phyloP scores from a whole-genome alignment of 2,888 invertebrate species.

The Scaptomyza caliginosa region DNA sequence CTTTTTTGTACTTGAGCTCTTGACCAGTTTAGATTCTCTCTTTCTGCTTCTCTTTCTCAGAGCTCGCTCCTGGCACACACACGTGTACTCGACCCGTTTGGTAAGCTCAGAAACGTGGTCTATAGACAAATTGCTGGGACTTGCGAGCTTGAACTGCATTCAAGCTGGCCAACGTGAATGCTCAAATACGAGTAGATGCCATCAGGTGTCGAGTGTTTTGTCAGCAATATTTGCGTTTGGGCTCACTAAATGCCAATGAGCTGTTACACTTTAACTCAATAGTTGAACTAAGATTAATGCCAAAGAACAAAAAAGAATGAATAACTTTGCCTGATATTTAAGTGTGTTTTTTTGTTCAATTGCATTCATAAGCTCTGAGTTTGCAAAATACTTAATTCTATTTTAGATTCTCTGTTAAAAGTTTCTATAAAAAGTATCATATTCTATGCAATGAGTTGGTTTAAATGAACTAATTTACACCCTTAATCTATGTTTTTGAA shows the following conservation, averaged over 20 bases:
- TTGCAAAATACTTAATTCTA: no score
- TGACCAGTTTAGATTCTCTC: conserved; percentile 49
- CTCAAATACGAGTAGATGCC: conserved; percentile 43
- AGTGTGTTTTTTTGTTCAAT: no score
- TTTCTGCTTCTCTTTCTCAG: conserved; percentile 10
- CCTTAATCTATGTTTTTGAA: no score
- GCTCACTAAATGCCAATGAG: conserved; percentile 49
- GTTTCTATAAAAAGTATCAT: no score
- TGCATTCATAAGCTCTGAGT: no score
- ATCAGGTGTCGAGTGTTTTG: conserved; percentile 83
- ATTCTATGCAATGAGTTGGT: no score
- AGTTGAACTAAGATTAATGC: conserved; percentile 8
- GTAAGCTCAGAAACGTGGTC: conserved; percentile 43
- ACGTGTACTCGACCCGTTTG: conserved; percentile 71
- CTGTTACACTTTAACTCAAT: conserved; percentile 24
- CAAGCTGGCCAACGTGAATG: conserved; percentile 37
- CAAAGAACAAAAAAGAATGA: no score
- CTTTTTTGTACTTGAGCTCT: conserved; percentile 33
- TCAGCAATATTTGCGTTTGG: conserved; percentile 82
- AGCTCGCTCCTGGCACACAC: conserved; percentile 18
- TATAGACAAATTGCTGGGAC: conserved; percentile 66
- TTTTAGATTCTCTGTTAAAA: no score
- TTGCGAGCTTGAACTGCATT: conserved; percentile 25
- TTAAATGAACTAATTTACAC: no score
- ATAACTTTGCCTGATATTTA: no score